Evolutionary conservation across 2,113 vertebrate genomes (phyloP).

Genomic region (Cromileptes altivelis): DNA sequence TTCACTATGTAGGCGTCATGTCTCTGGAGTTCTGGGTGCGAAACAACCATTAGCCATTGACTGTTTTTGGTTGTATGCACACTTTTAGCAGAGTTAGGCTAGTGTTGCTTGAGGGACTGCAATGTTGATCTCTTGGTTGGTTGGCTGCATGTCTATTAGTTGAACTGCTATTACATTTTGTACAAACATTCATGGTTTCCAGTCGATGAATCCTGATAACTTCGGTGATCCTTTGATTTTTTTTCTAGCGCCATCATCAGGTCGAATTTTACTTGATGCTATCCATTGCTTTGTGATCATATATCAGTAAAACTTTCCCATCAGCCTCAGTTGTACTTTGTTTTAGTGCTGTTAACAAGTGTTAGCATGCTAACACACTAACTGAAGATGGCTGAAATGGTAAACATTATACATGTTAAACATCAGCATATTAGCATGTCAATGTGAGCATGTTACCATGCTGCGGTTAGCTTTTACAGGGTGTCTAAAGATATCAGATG

Average conservation of each 20-base stretch:
- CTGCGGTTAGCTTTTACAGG: no score
- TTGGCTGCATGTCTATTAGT: no score
- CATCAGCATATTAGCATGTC: no score
- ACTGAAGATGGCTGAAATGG: background rate
- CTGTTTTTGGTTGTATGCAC: background rate
- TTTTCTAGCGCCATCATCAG: background rate
- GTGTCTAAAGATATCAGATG: no score
- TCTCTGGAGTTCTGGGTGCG: background rate
- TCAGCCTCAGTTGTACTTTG: background rate
- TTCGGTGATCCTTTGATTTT: background rate
- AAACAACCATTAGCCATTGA: background rate
- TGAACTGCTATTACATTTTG: background rate
- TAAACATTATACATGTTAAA: background rate
- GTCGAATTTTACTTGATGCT: background rate
- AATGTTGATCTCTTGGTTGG: background rate
- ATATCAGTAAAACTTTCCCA: background rate
- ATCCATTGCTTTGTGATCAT: no score
- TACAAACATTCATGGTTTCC: background rate
- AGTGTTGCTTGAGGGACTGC: background rate
- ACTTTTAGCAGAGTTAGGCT: background rate
- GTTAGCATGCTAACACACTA: background rate
- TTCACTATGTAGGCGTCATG: background rate
- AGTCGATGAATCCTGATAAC: background rate
- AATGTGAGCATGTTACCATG: no score
- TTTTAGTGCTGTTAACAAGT: background rate